Evolutionary conservation across 2,113 vertebrate species (phyloP), one percentile per base, ranked within the genome.

Genomic region (Pterocles orientalis): DNA sequence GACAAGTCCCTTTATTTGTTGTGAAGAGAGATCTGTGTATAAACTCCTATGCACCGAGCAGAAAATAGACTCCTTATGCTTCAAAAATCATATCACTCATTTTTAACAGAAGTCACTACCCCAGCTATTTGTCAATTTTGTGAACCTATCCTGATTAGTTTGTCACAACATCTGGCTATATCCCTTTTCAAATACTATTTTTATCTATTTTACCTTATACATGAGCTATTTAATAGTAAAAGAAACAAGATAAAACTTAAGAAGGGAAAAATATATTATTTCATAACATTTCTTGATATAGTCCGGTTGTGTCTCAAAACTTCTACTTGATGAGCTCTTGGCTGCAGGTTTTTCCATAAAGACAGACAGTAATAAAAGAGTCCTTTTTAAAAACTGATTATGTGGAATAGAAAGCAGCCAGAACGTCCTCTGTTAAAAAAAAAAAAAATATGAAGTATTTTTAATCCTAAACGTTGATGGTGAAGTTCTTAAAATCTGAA

Each of bases 61-160:
- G 81, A 96, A 96, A 96, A 93, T 6, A 58, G 31, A 81, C 73
- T 21, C 26, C 43, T 70, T 93, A 39, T 34, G 51, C 48, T 90
- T 88, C 15, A 31, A 7, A 81, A 94, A 83, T 90, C 45, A 50
- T 57, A 75, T 56, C 15, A 41, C 11, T 82, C 31, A 77, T 58
- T 97, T 93, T 71, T 70, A 84, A 77, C 31, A 88, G 14, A 60
- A 81, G 34, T 58, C 48, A 68, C 24, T 78, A 34, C 64, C n/a
- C 51, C 43, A 34, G 62, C 18, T 47, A 28, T 8, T 64, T 1
- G 0, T 24, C 31, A 54, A 41, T 57, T 94, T 64, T 51, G 53
- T 71, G 73, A n/a, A 82, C 68, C 23, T 83, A 70, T 26, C 16
- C 13, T 31, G 82, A 51, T 78, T 70, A 82, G 36, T 80, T 71